These are phyloP conservation scores for Elanoides forficatus DNA, from an alignment of 2,113 vertebrate species.

Conservation along the genomic window DNA sequence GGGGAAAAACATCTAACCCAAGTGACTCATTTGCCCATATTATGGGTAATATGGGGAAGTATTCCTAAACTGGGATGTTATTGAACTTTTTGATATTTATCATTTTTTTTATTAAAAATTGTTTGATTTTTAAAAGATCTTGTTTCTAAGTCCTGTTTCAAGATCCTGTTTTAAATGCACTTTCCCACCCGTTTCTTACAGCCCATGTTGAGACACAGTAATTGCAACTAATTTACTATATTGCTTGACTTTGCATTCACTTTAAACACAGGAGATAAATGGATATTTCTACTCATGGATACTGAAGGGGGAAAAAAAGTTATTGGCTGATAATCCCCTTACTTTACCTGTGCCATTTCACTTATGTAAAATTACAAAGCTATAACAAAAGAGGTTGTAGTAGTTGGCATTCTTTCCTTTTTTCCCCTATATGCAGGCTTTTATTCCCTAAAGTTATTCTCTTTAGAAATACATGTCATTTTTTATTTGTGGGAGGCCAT, in stretches of 20 bases:
- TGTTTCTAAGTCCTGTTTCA: not conserved
- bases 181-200: not conserved
- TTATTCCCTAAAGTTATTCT: not conserved
- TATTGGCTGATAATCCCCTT: not conserved
- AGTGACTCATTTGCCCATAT: not conserved
- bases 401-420: not conserved
- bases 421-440: not conserved
- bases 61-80: fast-evolving
- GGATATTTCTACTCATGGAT: not conserved
- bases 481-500: not conserved
- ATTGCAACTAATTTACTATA: not conserved
- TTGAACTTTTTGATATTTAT: not conserved
- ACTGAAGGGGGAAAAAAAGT: not conserved
- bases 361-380: not conserved
- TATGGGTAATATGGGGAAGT: not conserved
- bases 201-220: not conserved
- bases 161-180: not conserved
- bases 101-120: not conserved
- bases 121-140: not conserved
- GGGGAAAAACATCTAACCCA: not conserved
- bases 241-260: not conserved
- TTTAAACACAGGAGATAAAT: not conserved
- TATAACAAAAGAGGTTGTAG: not conserved
- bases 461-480: not conserved
- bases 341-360: not conserved